These are phyloP conservation scores for Liopterus haemorrhoidalis DNA, from an alignment of 2,888 invertebrate species.

Conservation along the genomic window DNA sequence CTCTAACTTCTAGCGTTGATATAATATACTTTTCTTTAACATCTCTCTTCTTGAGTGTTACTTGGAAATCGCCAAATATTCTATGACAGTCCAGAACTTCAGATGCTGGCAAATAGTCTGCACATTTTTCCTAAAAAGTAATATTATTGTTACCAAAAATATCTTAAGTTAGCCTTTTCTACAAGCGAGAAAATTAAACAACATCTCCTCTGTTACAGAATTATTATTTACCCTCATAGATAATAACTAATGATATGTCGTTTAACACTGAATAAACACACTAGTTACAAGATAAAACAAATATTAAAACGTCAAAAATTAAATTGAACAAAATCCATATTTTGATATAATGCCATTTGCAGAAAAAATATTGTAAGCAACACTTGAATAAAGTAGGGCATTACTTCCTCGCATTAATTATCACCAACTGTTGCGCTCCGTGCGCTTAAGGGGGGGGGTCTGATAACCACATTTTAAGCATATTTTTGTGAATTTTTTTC, in stretches of 20 bases:
- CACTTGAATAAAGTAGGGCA: too few relatives aligned
- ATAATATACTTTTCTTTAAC: slow-evolving; percentile 87
- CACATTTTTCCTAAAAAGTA: slow-evolving; percentile 71
- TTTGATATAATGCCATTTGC: too few relatives aligned
- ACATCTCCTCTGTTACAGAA: too few relatives aligned
- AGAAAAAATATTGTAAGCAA: too few relatives aligned
- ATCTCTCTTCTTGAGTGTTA: slow-evolving; percentile 81
- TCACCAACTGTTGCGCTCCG: too few relatives aligned
- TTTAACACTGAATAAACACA: neutral
- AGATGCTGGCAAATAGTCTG: slow-evolving; percentile 85
- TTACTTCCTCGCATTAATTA: too few relatives aligned
- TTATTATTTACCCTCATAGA: too few relatives aligned
- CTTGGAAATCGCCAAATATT: slow-evolving; percentile 80
- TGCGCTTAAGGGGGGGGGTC: too few relatives aligned
- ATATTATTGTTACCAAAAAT: slow-evolving; percentile 8
- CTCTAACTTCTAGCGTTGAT: slow-evolving; percentile 76
- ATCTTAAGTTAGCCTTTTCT: slow-evolving; percentile 3
- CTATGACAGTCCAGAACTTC: slow-evolving; percentile 86
- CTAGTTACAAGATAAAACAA: neutral
- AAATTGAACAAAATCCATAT: too few relatives aligned
- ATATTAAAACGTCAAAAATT: neutral
- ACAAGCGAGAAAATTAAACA: neutral
- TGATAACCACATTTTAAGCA: too few relatives aligned
- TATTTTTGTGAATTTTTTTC: too few relatives aligned
- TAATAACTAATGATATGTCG: slow-evolving; percentile 2